Base-by-base conservation (phyloP, 2,888 invertebrate species). In the Fragum fragum region DNA sequence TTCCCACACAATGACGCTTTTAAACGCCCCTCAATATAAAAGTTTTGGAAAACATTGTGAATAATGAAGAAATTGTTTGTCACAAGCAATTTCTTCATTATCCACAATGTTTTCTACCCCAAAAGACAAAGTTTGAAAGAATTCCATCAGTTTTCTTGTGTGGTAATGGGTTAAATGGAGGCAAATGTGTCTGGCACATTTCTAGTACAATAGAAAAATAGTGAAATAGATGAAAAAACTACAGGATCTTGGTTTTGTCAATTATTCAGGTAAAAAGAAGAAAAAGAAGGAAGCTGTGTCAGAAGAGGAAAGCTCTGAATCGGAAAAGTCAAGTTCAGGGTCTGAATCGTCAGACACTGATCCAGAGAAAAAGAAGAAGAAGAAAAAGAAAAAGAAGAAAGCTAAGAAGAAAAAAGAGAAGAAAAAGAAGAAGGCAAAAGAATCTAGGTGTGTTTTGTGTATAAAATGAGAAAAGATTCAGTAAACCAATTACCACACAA, bases 351-450 rank as follows among this genome's bases (percentile, higher is more conserved):
- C 78, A n/a, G 73, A 52, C 28, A 76, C 80, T 14, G 85, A 85
- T 29, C 73, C 75, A 6, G 83, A 72, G 63, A 85, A 76, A 74
- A 81, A 76, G 23, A 78, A 75, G 36, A 82, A 79, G 28, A 85
- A 82, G 59, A 85, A 85, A 73, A 84, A 81, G 52, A 86, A 87
- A 39, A 84, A 87, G 39, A 85, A 86, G 63, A 81, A 77, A 63
- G 82, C 89, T 76, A 91, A 90, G 80, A 92, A 90, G 83, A 91
- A 90, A 82, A 91, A 91, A 82, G 90, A 90, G 81, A 92, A 91
- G 83, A 90, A 92, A 73, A 92, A 92, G 79, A 88, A 90, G 70
- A 91, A 90, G 47, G 87, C 76, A 21, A 87, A 89, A 76, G 85
- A 57, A n/a, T 73, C 73, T 36, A 73, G 73, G 73, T 73, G 59